Base-by-base conservation (phyloP, 2,113 vertebrate species). In the Clupea harengus region DNA sequence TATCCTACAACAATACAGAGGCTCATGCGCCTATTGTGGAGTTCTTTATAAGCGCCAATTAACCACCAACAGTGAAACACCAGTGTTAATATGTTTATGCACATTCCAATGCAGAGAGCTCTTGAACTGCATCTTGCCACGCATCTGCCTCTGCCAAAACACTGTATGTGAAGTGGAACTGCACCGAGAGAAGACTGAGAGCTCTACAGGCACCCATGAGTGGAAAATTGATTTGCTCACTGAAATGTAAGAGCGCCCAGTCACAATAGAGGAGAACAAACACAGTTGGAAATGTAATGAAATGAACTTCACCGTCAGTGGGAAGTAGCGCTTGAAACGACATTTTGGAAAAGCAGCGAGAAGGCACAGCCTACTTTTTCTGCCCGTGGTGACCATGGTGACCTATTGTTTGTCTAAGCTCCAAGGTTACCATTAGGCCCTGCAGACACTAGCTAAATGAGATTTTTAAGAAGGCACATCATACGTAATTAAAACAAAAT, bases 401-500 rank as follows among this genome's bases (percentile, higher is more conserved):
- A 13, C 72, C 32, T 39, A 32, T 11, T 17, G 10, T 17, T 11
- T 17, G 11, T 15, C 9, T 78, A 78, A 78, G 28, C 72, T 32
- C 28, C 39, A 15, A 78, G 28, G 72, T 78, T 32, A 4, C 13
- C 72, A 78, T 39, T 32, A 78, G 28, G 72, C 32, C 72, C 72
- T 78, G 28, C 72, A 78, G 72, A 78, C 72, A 78, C 3, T 17
- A 32, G 39, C 28, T 18, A 15, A 78, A 78, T 78, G 72, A 39
- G 75, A 92, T 93, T 93, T 92, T 92, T 92, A 91, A 92, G 90
- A 91, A 88, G 90, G 87, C 90, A 89, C 92, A 92, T 94, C 89
- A 92, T 88, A 92, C 90, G 89, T 92, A 91, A 94, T 93, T 92
- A 92, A 94, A 93, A 89, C 88, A 81, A 82, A 84, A 87, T 89